Percentiles rank a stretch among this genome's conserved stretches.
Evolutionary conservation across 2,113 vertebrate species (phyloP).

Genomic region (Aramus guarauna): DNA sequence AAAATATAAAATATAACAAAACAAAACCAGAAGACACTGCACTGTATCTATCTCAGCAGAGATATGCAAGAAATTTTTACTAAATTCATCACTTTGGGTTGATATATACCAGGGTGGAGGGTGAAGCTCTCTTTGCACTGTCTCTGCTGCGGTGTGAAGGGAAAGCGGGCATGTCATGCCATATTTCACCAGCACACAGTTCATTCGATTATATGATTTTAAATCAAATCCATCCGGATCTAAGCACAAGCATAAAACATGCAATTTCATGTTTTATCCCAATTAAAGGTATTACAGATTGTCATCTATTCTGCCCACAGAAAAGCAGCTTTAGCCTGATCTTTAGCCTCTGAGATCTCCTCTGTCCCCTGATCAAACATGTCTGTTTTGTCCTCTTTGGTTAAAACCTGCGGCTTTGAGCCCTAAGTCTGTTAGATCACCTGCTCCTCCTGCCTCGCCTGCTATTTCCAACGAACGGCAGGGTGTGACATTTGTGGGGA

Average conservation of each 20-base stretch:
- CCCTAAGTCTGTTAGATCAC: background rate
- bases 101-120: too few relatives aligned
- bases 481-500: background rate
- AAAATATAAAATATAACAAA: background rate
- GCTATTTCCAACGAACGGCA: rapidly evolving
- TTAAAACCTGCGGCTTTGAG: background rate
- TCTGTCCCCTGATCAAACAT: background rate
- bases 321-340: background rate
- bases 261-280: background rate
- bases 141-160: background rate
- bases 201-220: background rate
- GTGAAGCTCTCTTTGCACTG: background rate
- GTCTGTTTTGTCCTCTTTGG: background rate
- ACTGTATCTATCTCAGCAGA: background rate
- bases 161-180: background rate
- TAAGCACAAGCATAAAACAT: background rate
- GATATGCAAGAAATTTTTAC: background rate
- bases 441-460: background rate
- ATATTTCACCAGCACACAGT: background rate
- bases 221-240: background rate
- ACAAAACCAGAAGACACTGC: background rate
- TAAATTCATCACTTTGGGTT: background rate
- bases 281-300: background rate
- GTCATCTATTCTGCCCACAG: background rate
- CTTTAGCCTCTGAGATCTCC: background rate